phyloP scores from a whole-genome alignment of 2,888 invertebrate genomes.

The Lepidocyrtinus sp. region DNA sequence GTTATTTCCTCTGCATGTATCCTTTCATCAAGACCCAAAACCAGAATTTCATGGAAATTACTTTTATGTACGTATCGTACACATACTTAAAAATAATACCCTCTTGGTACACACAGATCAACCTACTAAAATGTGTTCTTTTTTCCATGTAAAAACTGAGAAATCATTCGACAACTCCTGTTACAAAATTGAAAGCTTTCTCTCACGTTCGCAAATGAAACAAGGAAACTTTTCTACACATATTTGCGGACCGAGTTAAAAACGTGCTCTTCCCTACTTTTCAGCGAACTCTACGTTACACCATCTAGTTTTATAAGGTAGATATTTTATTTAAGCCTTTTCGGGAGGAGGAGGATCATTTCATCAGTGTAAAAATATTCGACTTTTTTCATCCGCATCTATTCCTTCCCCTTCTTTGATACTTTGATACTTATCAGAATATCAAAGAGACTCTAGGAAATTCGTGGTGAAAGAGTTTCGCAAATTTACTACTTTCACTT shows the following conservation, averaged over 20 bases:
- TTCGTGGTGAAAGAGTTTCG: neutral
- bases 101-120: no score
- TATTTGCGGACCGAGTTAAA: neutral
- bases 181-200: neutral
- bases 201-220: constrained; percentile 15
- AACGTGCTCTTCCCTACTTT: neutral
- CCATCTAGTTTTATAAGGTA: constrained; percentile 14
- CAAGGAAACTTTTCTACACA: constrained; percentile 22
- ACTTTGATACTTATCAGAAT: constrained; percentile 35
- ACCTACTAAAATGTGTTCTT: constrained; percentile 1
- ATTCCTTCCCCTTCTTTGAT: constrained; percentile 13
- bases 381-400: neutral
- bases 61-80: neutral
- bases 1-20: constrained; percentile 2
- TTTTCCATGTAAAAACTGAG: constrained; percentile 20
- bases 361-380: neutral
- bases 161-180: constrained; percentile 27
- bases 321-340: constrained; percentile 8
- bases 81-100: no score
- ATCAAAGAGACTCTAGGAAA: constrained; percentile 29
- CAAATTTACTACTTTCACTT: constrained; percentile 4
- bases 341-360: no score
- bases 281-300: neutral
- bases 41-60: constrained; percentile 19
- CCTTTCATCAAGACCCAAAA: constrained; percentile 18